phyloP scores from a whole-genome alignment of 2,888 invertebrate genomes.

The Thyatira batis region DNA sequence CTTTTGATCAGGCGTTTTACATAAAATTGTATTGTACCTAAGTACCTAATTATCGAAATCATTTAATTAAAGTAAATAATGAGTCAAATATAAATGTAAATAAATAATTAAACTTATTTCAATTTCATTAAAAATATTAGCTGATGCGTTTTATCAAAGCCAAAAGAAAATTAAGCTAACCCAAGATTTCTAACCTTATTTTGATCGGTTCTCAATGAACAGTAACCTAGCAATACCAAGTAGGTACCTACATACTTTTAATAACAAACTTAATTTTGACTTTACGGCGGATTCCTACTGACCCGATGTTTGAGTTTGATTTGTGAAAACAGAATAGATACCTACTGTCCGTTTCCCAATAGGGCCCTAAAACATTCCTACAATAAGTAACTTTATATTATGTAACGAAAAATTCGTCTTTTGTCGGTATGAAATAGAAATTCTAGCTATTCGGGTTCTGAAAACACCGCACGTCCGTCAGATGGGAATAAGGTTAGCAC shows the following conservation, averaged over 20 bases:
- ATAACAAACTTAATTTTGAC: conserved; percentile 2
- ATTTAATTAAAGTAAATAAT: no score
- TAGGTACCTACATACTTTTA: conserved; percentile 4
- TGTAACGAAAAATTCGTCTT: conserved; percentile 13
- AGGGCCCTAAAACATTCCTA: conserved; percentile 18
- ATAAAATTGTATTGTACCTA: no score
- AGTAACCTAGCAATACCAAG: no score
- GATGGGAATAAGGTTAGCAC: not conserved
- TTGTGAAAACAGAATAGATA: conserved; percentile 22
- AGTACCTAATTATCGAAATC: no score
- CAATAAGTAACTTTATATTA: conserved; percentile 13
- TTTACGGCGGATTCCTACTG: conserved; percentile 9
- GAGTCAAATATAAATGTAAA: conserved; percentile 5
- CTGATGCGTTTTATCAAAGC: no score
- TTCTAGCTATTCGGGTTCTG: not conserved
- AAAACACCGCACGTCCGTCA: not conserved
- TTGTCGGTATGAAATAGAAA: not conserved
- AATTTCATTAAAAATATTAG: no score
- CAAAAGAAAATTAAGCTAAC: no score
- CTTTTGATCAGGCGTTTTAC: not conserved
- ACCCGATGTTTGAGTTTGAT: conserved; percentile 16
- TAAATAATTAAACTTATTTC: no score
- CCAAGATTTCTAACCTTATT: no score
- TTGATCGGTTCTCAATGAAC: no score
- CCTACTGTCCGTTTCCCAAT: conserved; percentile 9